These are phyloP conservation scores for Varecia variegata DNA, from an alignment of 2,797 vertebrate genomes.

Conservation along the genomic window DNA sequence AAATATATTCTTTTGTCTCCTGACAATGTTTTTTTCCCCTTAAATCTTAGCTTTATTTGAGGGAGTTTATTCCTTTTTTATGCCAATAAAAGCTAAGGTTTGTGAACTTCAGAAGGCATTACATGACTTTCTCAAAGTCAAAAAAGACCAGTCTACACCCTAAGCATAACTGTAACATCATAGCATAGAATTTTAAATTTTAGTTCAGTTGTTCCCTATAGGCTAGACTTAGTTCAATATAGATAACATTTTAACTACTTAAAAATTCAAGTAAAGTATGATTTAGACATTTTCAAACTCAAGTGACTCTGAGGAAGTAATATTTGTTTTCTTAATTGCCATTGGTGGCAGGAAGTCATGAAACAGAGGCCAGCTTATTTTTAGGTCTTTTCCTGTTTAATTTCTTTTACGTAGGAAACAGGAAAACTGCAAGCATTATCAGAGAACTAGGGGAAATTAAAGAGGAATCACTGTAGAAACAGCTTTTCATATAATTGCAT, in stretches of 20 bases:
- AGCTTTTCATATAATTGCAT: background rate
- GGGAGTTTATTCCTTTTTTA: background rate
- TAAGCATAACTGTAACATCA: background rate
- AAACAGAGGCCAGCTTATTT: background rate
- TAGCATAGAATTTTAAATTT: background rate
- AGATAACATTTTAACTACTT: background rate
- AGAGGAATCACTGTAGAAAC: background rate
- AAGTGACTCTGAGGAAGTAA: background rate
- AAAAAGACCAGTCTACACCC: background rate
- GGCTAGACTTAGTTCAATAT: background rate
- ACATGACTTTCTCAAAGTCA: background rate
- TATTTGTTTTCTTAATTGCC: background rate
- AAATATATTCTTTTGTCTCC: background rate
- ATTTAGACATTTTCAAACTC: background rate
- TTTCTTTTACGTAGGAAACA: background rate
- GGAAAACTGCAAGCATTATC: background rate
- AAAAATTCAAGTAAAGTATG: background rate
- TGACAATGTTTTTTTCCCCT: background rate
- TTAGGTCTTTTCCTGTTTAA: background rate
- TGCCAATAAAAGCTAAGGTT: slow-evolving; percentile 1
- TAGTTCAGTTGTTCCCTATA: background rate
- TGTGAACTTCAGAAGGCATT: background rate
- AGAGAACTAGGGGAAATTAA: background rate
- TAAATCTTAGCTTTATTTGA: background rate
- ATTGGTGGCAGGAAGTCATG: background rate